phyloP scores from a whole-genome alignment of 2,113 vertebrate genomes.

The Pseudorhombus dupliciocellatus region DNA sequence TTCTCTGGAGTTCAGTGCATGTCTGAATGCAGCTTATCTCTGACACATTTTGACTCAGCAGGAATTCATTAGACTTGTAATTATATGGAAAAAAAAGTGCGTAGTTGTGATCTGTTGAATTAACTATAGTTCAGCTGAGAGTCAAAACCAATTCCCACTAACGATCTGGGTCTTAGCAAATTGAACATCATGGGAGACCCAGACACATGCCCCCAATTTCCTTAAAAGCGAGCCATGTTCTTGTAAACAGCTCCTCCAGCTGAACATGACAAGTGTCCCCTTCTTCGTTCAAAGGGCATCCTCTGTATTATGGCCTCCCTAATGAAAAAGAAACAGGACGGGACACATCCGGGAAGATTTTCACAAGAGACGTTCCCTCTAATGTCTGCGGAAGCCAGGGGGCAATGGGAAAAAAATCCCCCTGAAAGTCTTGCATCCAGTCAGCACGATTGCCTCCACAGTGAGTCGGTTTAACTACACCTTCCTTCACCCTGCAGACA shows the following conservation, averaged over 20 bases:
- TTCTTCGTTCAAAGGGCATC: slow-evolving; percentile 51
- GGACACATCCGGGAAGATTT: slow-evolving; percentile 57
- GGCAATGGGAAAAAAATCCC: slow-evolving; percentile 24
- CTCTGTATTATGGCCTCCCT: slow-evolving; percentile 37
- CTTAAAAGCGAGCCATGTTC: slow-evolving; percentile 57
- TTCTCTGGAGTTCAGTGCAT: not conserved
- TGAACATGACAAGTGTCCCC: slow-evolving; percentile 41
- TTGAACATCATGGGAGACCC: slow-evolving; percentile 13
- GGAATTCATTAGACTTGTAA: slow-evolving; percentile 7
- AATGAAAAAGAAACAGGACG: slow-evolving; percentile 62
- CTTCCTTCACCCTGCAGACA: slow-evolving; percentile 52
- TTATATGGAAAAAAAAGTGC: slow-evolving; percentile 7
- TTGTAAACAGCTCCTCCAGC: slow-evolving; percentile 58
- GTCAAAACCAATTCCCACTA: slow-evolving; percentile 34
- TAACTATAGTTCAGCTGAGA: slow-evolving; percentile 43
- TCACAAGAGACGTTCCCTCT: slow-evolving; percentile 54
- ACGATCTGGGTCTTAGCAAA: slow-evolving; percentile 33
- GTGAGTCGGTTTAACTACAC: slow-evolving; percentile 50
- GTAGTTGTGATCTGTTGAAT: slow-evolving; percentile 24
- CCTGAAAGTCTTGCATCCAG: slow-evolving; percentile 25
- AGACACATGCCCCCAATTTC: slow-evolving; percentile 61
- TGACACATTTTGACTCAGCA: slow-evolving; percentile 28
- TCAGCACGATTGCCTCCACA: slow-evolving; percentile 46
- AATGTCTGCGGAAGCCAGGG: slow-evolving; percentile 51
- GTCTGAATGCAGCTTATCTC: not conserved